A percentile compares a stretch with the other conserved stretches of the same genome.
Evolutionary conservation across 2,113 vertebrate genomes (phyloP).

Genomic region (Formicarius rufipectus): DNA sequence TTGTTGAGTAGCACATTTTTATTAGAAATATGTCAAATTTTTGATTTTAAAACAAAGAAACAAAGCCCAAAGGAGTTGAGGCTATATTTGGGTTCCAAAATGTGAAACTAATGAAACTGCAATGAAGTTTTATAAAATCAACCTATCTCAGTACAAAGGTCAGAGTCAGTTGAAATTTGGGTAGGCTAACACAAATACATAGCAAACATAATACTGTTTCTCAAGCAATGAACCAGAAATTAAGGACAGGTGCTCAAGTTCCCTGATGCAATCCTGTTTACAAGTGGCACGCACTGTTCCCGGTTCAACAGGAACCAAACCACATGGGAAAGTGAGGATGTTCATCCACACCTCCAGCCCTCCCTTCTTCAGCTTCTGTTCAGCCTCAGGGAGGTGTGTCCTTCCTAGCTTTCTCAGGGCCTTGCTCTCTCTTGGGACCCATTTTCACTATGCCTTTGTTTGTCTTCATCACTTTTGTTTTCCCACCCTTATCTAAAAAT

Average conservation of each 20-base stretch:
- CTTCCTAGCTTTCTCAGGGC: background rate
- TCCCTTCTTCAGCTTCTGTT: background rate
- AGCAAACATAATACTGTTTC: background rate
- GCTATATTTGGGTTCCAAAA: background rate
- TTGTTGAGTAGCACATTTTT: background rate
- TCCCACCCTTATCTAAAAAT: background rate
- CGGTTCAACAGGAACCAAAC: background rate
- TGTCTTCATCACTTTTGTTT: background rate
- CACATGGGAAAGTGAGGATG: background rate
- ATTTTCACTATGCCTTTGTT: background rate
- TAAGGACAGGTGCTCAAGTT: rapidly evolving
- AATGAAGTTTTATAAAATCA: background rate
- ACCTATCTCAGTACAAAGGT: background rate
- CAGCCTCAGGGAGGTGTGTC: background rate
- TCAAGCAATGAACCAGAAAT: background rate
- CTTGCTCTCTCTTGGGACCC: background rate
- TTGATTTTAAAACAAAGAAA: background rate
- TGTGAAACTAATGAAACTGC: background rate
- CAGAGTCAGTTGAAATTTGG: background rate
- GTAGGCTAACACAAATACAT: background rate
- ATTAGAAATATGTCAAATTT: background rate
- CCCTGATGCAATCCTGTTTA: background rate
- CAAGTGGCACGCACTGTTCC: rapidly evolving
- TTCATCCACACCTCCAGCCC: background rate
- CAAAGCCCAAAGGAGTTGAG: background rate